Evolutionary conservation across 2,113 vertebrate genomes (phyloP).

Genomic region (Eurypyga helias): DNA sequence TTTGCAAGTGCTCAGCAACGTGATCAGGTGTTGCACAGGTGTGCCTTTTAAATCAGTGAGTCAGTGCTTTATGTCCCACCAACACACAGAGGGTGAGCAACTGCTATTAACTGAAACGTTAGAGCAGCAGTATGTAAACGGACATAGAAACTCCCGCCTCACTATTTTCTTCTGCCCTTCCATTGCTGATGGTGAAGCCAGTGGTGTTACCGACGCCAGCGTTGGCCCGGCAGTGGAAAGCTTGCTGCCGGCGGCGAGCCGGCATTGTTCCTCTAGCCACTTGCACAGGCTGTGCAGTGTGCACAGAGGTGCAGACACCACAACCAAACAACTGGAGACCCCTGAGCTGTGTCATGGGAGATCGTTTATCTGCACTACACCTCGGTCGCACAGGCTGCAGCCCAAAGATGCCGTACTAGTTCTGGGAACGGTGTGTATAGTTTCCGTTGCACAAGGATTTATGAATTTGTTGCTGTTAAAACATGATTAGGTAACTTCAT

Average conservation of each 20-base stretch:
- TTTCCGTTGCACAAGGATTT: neutral
- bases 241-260: neutral
- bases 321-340: neutral
- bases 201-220: fast-evolving
- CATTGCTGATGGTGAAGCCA: neutral
- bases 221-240: neutral
- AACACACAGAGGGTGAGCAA: neutral
- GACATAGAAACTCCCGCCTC: neutral
- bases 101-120: neutral
- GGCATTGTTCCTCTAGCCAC: neutral
- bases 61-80: neutral
- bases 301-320: neutral
- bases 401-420: neutral
- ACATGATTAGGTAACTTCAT: neutral
- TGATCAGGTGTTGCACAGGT: neutral
- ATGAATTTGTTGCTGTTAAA: neutral
- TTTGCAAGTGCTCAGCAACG: neutral
- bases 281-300: neutral
- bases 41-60: neutral
- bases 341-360: neutral
- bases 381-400: neutral
- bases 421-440: neutral
- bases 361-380: neutral
- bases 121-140: neutral
- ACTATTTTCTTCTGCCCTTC: neutral